Base-by-base conservation (phyloP, 2,888 invertebrate genomes). In the Acrocyrtus sp. region DNA sequence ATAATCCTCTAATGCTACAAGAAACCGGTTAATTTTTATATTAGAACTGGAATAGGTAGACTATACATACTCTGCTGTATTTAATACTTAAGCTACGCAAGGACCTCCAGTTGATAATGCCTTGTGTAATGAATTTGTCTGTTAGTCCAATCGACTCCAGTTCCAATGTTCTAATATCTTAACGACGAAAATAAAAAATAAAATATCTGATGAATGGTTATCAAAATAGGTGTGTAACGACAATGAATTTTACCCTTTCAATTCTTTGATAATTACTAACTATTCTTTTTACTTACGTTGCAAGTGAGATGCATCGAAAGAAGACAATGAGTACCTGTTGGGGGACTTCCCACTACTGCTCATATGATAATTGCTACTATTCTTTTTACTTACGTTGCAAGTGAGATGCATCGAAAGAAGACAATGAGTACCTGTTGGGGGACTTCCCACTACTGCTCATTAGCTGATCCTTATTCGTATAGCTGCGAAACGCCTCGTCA, bases 271-370 rank as follows among this genome's bases (percentile, higher is more conserved):
- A n/a, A n/a, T n/a, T n/a, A n/a, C n/a, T n/a, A n/a, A n/a, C n/a
- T n/a, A n/a, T n/a, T n/a, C n/a, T n/a, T n/a, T 22, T 10, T 22
- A 22, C 10, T 50, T 69, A 69, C 69, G 43, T 45, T 53, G 61
- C 21, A 69, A 56, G 43, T 69, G 69, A 0, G 69, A 48, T 12
- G 69, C 69, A 62, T 69, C 69, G 62, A 69, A 69, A 4, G 69
- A 54, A 2, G 69, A 54, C 3, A 56, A 22, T 15, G 19, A 39
- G 5, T 29, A 51, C 8, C 69, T 21, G 19, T 29, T 48, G 0
- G 54, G 61, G n/a, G n/a, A n/a, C n/a, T n/a, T n/a, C n/a, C n/a
- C n/a, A n/a, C n/a, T n/a, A n/a, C n/a, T n/a, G n/a, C n/a, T n/a
- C n/a, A n/a, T n/a, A n/a, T n/a, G n/a, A n/a, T n/a, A n/a, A n/a